Conservation (phyloP, 2,797 vertebrate species). For the Argyrosomus regius region DNA sequence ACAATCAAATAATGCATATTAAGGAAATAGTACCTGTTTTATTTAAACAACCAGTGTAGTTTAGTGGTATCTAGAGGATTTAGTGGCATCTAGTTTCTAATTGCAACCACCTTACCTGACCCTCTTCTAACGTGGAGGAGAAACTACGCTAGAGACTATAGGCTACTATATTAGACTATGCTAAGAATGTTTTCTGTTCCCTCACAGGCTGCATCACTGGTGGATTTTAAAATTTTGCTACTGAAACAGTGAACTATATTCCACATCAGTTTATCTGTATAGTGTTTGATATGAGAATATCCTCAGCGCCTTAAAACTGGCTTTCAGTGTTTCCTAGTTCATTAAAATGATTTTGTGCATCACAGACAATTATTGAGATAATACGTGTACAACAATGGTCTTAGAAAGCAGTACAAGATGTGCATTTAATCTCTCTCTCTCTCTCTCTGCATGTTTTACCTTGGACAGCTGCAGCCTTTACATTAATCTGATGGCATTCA, state of each 20-base stretch:
- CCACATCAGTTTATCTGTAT: too few species aligned
- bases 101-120: too few species aligned
- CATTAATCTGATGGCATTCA: background rate
- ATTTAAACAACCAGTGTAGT: too few species aligned
- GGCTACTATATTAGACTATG: too few species aligned
- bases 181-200: background rate
- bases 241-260: too few species aligned
- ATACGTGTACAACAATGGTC: background rate
- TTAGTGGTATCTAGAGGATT: too few species aligned
- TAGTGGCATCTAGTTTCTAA: too few species aligned
- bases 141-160: too few species aligned
- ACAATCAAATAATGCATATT: background rate
- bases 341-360: background rate
- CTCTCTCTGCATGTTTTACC: constrained; percentile 1
- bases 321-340: background rate
- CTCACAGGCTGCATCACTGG: background rate
- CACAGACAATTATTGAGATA: background rate
- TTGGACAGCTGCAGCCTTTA: background rate
- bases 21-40: too few species aligned
- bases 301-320: background rate
- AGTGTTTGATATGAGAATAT: background rate
- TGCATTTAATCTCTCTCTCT: background rate
- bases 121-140: too few species aligned
- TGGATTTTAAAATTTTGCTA: too few species aligned
- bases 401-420: background rate